Evolutionary conservation across 35 echinoderm and acorn worm species (phyloP).

Genomic region (Nesometra sesokonis): DNA sequence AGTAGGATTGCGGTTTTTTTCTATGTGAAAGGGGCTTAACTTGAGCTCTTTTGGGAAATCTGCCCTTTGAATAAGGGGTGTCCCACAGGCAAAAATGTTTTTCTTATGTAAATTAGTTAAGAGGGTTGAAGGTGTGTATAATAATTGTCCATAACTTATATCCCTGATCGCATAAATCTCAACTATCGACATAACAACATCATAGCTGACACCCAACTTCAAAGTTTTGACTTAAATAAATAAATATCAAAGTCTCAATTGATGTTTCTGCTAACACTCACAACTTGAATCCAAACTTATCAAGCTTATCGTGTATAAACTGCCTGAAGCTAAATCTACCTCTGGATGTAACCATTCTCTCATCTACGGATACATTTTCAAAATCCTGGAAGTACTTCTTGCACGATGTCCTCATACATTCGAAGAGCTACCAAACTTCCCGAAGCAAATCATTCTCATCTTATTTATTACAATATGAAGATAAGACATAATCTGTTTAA

Average conservation of each 20-base stretch:
- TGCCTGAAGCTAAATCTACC: constrained; percentile 3
- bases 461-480: background rate
- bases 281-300: constrained; percentile 17
- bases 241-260: constrained; percentile 31
- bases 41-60: too few relatives aligned
- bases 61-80: too few relatives aligned
- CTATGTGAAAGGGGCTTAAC: too few relatives aligned
- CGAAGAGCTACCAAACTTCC: background rate
- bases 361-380: constrained; percentile 7
- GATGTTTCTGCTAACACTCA: constrained; percentile 24
- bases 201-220: background rate
- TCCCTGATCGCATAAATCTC: background rate
- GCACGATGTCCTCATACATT: background rate
- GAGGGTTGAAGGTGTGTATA: too few relatives aligned
- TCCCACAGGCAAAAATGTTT: too few relatives aligned
- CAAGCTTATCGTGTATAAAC: constrained; percentile 25
- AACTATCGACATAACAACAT: constrained; percentile 5
- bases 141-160: constrained; percentile 26
- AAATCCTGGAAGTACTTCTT: background rate
- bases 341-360: constrained; percentile 21
- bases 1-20: too few relatives aligned
- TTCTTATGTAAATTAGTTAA: too few relatives aligned
- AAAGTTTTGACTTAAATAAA: background rate
- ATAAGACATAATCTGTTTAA: background rate
- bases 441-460: background rate